Percentiles rank a stretch among this genome's conserved stretches.
Evolutionary conservation across 2,888 invertebrate genomes (phyloP).

Genomic region (Oscheius onirici): DNA sequence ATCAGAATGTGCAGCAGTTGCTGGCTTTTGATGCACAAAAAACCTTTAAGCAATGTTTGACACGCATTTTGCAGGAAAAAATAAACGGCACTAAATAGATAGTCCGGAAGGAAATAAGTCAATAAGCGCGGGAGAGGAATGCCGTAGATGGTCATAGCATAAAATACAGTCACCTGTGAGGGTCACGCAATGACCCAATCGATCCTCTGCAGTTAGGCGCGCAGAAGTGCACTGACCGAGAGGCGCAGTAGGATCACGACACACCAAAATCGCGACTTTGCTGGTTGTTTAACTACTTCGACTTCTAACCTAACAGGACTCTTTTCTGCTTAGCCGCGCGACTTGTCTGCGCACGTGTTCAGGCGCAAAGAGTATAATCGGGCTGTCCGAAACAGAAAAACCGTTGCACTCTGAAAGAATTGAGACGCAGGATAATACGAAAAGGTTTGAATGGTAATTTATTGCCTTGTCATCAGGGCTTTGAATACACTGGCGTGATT

Average conservation of each 20-base stretch:
- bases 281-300: no score
- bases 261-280: constrained; percentile 13
- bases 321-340: not conserved
- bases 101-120: no score
- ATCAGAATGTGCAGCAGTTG: constrained; percentile 12
- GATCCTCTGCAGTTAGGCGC: constrained; percentile 26
- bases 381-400: not conserved
- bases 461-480: no score
- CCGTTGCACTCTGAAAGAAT: no score
- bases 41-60: not conserved
- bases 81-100: no score
- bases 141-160: not conserved
- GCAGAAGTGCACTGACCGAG: constrained; percentile 24
- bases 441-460: no score
- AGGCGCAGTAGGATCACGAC: constrained; percentile 24
- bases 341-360: constrained; percentile 13
- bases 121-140: not conserved
- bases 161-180: constrained; percentile 31
- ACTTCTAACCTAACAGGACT: no score
- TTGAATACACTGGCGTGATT: no score
- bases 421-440: no score
- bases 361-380: not conserved
- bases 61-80: not conserved
- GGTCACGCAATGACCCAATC: constrained; percentile 30
- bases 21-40: not conserved